Evolutionary conservation across 2,113 vertebrate genomes (phyloP).

Genomic region (Tauraco erythrolophus): DNA sequence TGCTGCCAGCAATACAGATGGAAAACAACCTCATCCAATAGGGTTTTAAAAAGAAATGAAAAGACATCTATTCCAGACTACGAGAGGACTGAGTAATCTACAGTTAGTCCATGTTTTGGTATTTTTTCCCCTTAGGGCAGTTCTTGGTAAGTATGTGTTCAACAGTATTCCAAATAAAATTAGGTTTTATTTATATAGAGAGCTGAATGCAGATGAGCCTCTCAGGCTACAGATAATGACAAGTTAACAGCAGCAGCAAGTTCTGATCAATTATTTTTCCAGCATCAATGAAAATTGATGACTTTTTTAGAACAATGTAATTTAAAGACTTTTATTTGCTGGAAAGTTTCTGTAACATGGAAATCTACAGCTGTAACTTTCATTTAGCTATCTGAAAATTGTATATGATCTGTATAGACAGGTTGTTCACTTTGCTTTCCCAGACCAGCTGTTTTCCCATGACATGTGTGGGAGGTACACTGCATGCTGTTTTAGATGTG

Average conservation of each 20-base stretch:
- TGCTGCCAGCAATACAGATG: constrained; percentile 7
- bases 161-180: neutral
- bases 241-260: neutral
- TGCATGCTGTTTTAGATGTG: neutral
- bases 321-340: constrained; percentile 25
- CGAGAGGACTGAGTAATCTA: neutral
- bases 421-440: neutral
- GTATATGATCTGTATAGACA: neutral
- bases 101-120: neutral
- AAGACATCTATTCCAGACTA: neutral
- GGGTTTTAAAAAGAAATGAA: neutral
- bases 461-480: neutral
- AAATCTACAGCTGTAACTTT: neutral
- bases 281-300: neutral
- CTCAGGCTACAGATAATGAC: neutral
- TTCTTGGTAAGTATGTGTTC: neutral
- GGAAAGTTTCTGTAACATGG: neutral
- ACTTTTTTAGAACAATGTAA: neutral
- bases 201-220: neutral
- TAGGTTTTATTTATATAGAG: neutral
- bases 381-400: neutral
- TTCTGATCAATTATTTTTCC: constrained; percentile 25
- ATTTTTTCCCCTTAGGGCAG: neutral
- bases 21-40: neutral
- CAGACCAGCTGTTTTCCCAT: neutral